Evolutionary conservation across 1,140 invertebrate species (phyloP), one percentile per base, ranked within the genome.

Genomic region (Drosophila tsacasi): DNA sequence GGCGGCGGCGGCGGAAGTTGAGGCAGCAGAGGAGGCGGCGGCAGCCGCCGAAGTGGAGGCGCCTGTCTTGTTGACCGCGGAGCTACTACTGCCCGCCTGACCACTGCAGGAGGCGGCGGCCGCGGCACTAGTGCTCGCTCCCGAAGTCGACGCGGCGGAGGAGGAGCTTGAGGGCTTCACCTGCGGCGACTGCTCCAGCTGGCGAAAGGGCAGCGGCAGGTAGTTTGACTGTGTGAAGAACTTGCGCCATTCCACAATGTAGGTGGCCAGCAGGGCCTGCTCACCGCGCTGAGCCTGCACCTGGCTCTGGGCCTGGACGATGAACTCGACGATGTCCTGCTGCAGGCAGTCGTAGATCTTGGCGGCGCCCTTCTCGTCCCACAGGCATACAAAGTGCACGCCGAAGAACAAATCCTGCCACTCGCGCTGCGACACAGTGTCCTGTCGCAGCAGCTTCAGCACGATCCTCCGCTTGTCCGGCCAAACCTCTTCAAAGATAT

Each of bases 221-320:
- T 99, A 99, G 93, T 97, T 97, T 93, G 98, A 99, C 93, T 99
- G 98, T 9, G 98, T 98, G 93, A 99, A 99, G 94, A 99, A 99
- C 91, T 99, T 99, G 46, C 97, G 95, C 98, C 98, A 99, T 94
- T 99, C 98, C 10, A 96, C 95, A 82, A 99, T 99, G 90, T 99
- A 99, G 10, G 98, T 97, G 94, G 98, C 98, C 8, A 99, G 94
- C 25, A 99, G 94, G 9, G 98, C 98, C 93, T 99, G 97, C 89
- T 99, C 98, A 92, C 99, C 98, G 72, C 97, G 95, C 90, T 98
- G 97, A 21, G 97, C 95, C 71, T 98, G 94, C 4, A 99, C 97
- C 91, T 97, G 95, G 94, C 95, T 95, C 93, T 99, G 98, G 23
- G 98, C 98, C 93, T 98, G 96, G 93, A 97, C 97, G 76, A 99